phyloP scores from a whole-genome alignment of 92 coral and sea anemone species.

The Parazoanthus atlanticus region DNA sequence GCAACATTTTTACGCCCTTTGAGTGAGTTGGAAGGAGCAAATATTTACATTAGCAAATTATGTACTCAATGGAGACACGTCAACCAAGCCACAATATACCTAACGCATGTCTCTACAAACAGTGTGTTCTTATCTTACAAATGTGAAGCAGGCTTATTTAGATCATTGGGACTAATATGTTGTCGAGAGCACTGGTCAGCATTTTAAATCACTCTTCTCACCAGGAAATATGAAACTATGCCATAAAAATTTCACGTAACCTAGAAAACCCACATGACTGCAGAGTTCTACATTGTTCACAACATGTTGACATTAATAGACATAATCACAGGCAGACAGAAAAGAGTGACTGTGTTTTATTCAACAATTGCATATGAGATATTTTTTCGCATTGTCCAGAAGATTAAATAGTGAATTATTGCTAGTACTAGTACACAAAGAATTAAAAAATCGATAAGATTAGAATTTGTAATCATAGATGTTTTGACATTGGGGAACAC shows the following conservation, averaged over 20 bases:
- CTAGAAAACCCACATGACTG: background rate
- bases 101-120: too few species aligned
- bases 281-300: background rate
- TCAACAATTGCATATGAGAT: background rate
- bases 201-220: background rate
- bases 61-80: too few species aligned
- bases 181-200: background rate
- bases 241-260: background rate
- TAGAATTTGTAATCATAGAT: too few species aligned
- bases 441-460: too few species aligned
- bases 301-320: background rate
- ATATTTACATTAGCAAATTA: too few species aligned
- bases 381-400: background rate
- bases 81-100: too few species aligned
- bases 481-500: background rate
- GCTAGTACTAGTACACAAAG: background rate
- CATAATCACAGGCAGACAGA: too few species aligned
- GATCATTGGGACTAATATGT: background rate
- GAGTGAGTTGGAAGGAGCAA: too few species aligned
- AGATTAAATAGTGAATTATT: background rate
- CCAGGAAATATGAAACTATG: background rate
- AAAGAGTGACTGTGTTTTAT: too few species aligned
- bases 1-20: too few species aligned
- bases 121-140: too few species aligned
- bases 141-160: background rate